phyloP scores from a whole-genome alignment of 1,140 invertebrate genomes.

The Drosophila santomea region DNA sequence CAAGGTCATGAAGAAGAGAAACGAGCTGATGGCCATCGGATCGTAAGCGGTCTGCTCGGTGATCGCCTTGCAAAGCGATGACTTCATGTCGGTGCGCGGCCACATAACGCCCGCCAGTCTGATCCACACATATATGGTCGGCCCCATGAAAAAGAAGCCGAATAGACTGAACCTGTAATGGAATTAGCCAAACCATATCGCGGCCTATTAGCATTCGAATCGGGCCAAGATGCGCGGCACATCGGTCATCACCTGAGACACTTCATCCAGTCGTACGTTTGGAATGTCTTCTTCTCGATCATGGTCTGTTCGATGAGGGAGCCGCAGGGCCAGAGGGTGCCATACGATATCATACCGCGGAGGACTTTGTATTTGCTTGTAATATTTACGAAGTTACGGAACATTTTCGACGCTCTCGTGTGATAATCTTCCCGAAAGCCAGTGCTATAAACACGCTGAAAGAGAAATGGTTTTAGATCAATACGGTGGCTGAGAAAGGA shows the following conservation, averaged over 20 bases:
- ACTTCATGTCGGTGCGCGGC: slow-evolving; percentile 86
- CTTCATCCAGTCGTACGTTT: slow-evolving; percentile 84
- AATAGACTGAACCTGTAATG: slow-evolving; percentile 87
- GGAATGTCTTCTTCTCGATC: slow-evolving; percentile 86
- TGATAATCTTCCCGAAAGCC: slow-evolving; percentile 20
- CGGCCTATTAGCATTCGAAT: slow-evolving; percentile 15
- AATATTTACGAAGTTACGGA: slow-evolving; percentile 73
- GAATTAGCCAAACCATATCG: not conserved
- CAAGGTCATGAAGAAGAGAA: slow-evolving; percentile 88
- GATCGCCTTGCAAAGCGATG: slow-evolving; percentile 88
- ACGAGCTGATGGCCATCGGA: slow-evolving; percentile 88
- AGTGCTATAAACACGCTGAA: slow-evolving; percentile 29
- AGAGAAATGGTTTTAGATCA: slow-evolving; percentile 41
- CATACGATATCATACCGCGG: slow-evolving; percentile 88
- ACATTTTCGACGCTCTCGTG: slow-evolving; percentile 58
- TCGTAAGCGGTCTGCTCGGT: slow-evolving; percentile 89
- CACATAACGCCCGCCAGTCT: slow-evolving; percentile 86
- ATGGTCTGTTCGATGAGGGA: slow-evolving; percentile 86
- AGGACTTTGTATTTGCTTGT: slow-evolving; percentile 86
- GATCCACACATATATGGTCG: slow-evolving; percentile 88
- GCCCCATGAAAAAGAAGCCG: slow-evolving; percentile 88
- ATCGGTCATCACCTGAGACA: slow-evolving; percentile 81
- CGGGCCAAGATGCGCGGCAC: slow-evolving; percentile 14
- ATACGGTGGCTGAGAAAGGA: slow-evolving; percentile 3
- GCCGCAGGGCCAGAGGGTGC: slow-evolving; percentile 87